Evolutionary conservation across 30 jellyfish, hydroid and myxozoan species (phyloP), one percentile per base, ranked within the genome.

Genomic region (Pelagia noctiluca): DNA sequence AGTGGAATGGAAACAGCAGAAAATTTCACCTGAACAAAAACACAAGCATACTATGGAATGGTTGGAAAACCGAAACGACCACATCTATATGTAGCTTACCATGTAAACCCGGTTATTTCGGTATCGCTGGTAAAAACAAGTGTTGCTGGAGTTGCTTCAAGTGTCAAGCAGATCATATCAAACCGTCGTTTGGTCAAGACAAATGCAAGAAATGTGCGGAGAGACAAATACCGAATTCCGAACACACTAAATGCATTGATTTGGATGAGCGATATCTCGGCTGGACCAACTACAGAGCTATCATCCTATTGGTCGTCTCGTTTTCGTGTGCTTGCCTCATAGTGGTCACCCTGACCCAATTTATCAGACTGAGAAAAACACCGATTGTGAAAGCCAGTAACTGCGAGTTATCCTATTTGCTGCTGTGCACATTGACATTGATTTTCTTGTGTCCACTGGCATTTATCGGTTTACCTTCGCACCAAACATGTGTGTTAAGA

Each of bases 61-160:
- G 88, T 16, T 86, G 90, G 96, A 53, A 31, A 22, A 38, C 90
- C 30, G 57, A 78, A n/a, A 62, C 22, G 21, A 65, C 82, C 50
- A 50, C 22, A 50, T 86, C 98, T 7, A 42, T 76, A 1, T 92
- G 98, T 81, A 86, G 96, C 60, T 21, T 21, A 42, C 93, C 96
- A 35, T 92, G 98, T 54, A 57, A 53, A 54, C 98, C 98, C 74
- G 98, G 98, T 8, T 60, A 74, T 24, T 77, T 62, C 47, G 89
- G 80, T 35, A 80, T 92, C 1, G 62, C 82, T 19, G 95, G 98
- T 38, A 49, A 67, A 30, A 71, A 75, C 79, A 73, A 80, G 52
- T 92, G 98, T 67, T 92, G 98, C 82, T 92, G 98, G 98, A 77
- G 65, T 42, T 92, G 98, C 82, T 64, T 64, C 35, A 48, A 63